Evolutionary conservation across 2,888 invertebrate genomes (phyloP).

Genomic region (Pammene fasciana): DNA sequence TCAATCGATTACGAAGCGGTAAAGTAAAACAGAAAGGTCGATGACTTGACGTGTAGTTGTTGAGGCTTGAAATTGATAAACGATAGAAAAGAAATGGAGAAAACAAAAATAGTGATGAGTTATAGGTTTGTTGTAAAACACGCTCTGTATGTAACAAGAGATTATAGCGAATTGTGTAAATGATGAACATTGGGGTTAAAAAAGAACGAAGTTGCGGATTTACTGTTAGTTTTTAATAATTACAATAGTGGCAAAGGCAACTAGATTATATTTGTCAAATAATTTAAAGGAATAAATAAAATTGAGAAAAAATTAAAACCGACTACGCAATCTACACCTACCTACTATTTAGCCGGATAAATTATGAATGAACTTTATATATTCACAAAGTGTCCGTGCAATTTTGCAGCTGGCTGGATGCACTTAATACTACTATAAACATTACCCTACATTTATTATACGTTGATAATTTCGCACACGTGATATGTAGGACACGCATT

Average conservation of each 20-base stretch:
- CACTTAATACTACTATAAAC: background rate
- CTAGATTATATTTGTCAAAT: too few species aligned
- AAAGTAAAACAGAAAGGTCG: constrained; percentile 33
- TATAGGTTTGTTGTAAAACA: constrained; percentile 5
- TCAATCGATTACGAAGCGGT: constrained; percentile 35
- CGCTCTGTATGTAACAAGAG: constrained; percentile 1
- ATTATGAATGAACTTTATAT: too few species aligned
- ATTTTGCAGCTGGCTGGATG: too few species aligned
- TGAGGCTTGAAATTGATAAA: constrained; percentile 39
- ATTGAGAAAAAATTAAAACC: too few species aligned
- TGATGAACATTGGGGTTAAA: too few species aligned
- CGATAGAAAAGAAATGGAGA: constrained; percentile 39
- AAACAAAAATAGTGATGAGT: constrained; percentile 27
- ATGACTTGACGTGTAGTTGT: constrained; percentile 25
- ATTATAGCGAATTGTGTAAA: background rate
- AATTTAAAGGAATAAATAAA: too few species aligned
- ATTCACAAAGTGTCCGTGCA: too few species aligned
- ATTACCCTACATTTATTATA: constrained; percentile 4
- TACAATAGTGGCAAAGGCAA: too few species aligned
- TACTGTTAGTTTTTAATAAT: too few species aligned
- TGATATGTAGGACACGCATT: constrained; percentile 11
- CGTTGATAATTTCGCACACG: constrained; percentile 1
- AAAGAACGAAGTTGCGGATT: too few species aligned
- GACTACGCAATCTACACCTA: too few species aligned
- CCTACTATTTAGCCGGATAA: too few species aligned